Percentiles rank a stretch among this genome's conserved stretches.
Evolutionary conservation across 1,140 invertebrate species (phyloP).

Genomic region (Drosophila pandora): DNA sequence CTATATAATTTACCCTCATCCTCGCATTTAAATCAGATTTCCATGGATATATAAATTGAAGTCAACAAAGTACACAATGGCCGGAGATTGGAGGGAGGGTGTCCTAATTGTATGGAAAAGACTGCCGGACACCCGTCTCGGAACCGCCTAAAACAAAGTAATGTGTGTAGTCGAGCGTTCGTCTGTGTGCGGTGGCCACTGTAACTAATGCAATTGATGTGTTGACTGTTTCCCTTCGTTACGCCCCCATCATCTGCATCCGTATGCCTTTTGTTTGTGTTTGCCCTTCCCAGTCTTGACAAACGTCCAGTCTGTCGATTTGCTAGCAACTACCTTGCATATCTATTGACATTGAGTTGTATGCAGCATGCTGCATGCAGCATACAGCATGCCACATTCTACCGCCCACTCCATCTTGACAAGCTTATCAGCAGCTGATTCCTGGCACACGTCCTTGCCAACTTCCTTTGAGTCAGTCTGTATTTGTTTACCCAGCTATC

Average conservation of each 20-base stretch:
- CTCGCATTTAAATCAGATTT: background rate
- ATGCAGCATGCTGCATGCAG: background rate
- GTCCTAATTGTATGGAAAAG: slow-evolving; percentile 52
- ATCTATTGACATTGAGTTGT: slow-evolving; percentile 44
- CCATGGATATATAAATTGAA: slow-evolving; percentile 1
- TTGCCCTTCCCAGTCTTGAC: slow-evolving; percentile 47
- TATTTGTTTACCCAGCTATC: slow-evolving; percentile 63
- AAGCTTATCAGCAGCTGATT: slow-evolving; percentile 45
- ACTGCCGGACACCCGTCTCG: background rate
- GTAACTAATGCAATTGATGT: slow-evolving; percentile 62
- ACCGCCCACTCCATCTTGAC: background rate
- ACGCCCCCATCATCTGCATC: slow-evolving; percentile 20
- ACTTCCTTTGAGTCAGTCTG: slow-evolving; percentile 35
- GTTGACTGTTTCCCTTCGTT: slow-evolving; percentile 39
- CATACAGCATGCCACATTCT: background rate
- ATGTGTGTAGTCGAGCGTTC: slow-evolving; percentile 50
- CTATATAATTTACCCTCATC: slow-evolving; percentile 1
- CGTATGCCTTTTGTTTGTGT: slow-evolving; percentile 44
- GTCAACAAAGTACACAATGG: slow-evolving; percentile 40
- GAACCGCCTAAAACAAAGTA: slow-evolving; percentile 64
- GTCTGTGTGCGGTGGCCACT: slow-evolving; percentile 34
- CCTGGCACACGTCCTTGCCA: slow-evolving; percentile 47
- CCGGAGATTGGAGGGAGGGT: slow-evolving; percentile 10
- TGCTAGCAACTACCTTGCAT: slow-evolving; percentile 52
- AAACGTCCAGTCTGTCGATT: slow-evolving; percentile 62